phyloP scores from a whole-genome alignment of 2,113 vertebrate species.

The Turnix velox region DNA sequence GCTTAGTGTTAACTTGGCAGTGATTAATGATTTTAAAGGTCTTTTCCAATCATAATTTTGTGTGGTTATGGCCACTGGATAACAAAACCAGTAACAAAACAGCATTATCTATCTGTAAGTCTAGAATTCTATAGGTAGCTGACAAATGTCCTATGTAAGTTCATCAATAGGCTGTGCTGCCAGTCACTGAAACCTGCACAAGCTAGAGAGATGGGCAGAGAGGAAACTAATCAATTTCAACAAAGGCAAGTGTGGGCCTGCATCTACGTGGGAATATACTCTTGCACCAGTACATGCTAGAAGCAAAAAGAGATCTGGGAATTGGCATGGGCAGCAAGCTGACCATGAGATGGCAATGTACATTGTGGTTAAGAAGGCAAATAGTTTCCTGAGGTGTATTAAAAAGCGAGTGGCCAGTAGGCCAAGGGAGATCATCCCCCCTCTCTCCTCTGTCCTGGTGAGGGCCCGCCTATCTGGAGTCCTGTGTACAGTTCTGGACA shows the following conservation, averaged over 20 bases:
- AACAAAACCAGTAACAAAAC: neutral
- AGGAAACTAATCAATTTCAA: neutral
- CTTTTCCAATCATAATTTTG: neutral
- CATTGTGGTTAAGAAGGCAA: neutral
- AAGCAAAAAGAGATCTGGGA: neutral
- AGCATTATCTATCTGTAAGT: neutral
- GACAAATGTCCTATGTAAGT: neutral
- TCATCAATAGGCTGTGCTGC: neutral
- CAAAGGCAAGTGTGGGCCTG: neutral
- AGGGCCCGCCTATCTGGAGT: neutral
- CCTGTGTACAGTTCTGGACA: neutral
- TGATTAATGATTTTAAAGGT: neutral
- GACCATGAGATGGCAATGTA: neutral
- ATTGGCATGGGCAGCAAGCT: neutral
- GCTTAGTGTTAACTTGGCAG: neutral
- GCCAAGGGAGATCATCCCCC: neutral
- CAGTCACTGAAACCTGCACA: neutral
- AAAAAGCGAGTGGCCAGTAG: neutral
- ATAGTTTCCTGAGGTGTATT: neutral
- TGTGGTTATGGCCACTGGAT: neutral
- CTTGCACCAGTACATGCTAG: neutral
- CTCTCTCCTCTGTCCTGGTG: neutral
- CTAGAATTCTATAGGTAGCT: neutral
- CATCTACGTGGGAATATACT: neutral
- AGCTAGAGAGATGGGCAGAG: neutral